Evolutionary conservation across 2,888 invertebrate species (phyloP).

Genomic region (Dorcus hopei): DNA sequence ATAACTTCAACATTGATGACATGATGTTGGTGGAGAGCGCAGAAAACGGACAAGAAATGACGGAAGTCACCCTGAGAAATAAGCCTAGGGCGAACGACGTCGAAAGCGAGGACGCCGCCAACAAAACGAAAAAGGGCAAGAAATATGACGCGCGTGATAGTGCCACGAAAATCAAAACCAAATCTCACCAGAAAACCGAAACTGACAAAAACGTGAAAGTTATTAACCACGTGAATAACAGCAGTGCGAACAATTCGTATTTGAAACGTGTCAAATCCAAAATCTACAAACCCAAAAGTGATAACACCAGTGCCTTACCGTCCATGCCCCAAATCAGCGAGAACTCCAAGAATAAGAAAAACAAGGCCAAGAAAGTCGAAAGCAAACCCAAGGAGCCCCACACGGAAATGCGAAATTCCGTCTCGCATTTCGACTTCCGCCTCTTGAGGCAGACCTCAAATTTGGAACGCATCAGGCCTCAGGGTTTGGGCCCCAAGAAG

Average conservation of each 20-base stretch:
- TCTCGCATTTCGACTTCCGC: conserved; percentile 42
- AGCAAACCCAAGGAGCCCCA: conserved; percentile 2
- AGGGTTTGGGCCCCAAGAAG: conserved; percentile 35
- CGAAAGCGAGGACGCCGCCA: conserved; percentile 4
- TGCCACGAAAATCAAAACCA: conserved; percentile 15
- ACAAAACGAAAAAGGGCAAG: conserved; percentile 18
- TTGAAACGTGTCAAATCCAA: conserved; percentile 47
- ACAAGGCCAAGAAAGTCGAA: conserved; percentile 33
- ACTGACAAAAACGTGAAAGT: conserved; percentile 1
- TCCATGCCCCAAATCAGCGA: conserved; percentile 40
- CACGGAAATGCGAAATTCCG: conserved; percentile 23
- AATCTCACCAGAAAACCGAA: conserved; percentile 1
- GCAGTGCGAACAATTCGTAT: conserved; percentile 32
- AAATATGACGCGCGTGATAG: conserved; percentile 21
- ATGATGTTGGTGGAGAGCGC: conserved; percentile 25
- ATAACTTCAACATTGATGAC: conserved; percentile 34
- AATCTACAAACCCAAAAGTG: conserved; percentile 45
- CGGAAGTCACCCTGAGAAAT: conserved; percentile 18
- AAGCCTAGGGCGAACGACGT: not conserved
- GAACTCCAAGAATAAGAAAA: conserved; percentile 30
- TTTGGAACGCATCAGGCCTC: conserved; percentile 43
- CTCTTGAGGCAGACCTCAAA: conserved; percentile 47
- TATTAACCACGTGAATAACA: not conserved
- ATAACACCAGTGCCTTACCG: conserved; percentile 25
- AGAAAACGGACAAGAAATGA: conserved; percentile 28